These are phyloP conservation scores for Himalopsyche tibetana DNA, from an alignment of 2,888 invertebrate genomes.

Conservation along the genomic window DNA sequence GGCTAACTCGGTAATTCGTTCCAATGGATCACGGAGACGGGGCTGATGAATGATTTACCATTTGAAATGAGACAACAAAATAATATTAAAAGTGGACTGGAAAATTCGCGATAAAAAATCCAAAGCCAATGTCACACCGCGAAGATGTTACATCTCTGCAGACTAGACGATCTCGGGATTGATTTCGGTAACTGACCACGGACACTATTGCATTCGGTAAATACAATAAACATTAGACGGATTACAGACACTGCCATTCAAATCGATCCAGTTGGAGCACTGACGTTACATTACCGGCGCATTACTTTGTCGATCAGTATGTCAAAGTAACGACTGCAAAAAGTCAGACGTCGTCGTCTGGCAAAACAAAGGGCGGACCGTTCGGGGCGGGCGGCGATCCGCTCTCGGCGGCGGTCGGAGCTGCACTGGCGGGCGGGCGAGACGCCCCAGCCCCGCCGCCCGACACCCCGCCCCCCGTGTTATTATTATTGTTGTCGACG, in stretches of 20 bases:
- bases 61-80: neutral
- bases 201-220: neutral
- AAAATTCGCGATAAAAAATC: neutral
- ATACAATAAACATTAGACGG: neutral
- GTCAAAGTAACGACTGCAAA: slow-evolving; percentile 18
- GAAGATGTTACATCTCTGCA: neutral
- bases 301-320: neutral
- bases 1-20: neutral
- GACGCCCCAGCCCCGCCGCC: slow-evolving; percentile 32
- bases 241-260: neutral
- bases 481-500: slow-evolving; percentile 44
- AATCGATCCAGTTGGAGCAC: neutral
- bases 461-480: slow-evolving; percentile 5
- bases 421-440: slow-evolving; percentile 36
- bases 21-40: neutral
- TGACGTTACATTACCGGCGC: neutral
- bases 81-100: neutral
- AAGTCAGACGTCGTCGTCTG: slow-evolving; percentile 36
- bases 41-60: neutral
- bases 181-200: slow-evolving; percentile 38
- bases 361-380: slow-evolving; percentile 12
- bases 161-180: neutral
- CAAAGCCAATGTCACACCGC: neutral
- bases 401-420: slow-evolving; percentile 46
- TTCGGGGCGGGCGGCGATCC: slow-evolving; percentile 32